Percentiles rank a stretch among this genome's conserved stretches.
phyloP scores from a whole-genome alignment of 2,888 invertebrate genomes.

The Bombylius discolor region DNA sequence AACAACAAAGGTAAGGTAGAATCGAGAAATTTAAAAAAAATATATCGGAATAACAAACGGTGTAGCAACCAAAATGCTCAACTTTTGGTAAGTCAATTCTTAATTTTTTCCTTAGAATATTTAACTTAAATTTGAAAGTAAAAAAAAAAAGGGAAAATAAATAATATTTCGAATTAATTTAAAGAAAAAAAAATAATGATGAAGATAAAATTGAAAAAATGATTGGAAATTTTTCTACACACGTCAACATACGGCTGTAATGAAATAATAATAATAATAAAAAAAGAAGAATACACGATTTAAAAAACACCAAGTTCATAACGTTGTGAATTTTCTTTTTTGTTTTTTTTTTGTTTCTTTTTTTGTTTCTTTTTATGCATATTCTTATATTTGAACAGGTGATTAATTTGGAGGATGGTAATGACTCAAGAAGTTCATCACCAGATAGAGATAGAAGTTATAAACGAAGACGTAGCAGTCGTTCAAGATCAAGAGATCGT shows the following conservation, averaged over 20 bases:
- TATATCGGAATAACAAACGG: too few species aligned
- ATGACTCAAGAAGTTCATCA: conserved; percentile 42
- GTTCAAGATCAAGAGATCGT: conserved; percentile 35
- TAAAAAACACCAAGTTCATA: not conserved
- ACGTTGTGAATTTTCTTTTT: conserved; percentile 10
- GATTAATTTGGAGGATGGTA: conserved; percentile 44
- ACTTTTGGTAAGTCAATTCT: conserved; percentile 15
- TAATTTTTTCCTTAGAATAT: conserved; percentile 13
- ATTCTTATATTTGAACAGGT: conserved; percentile 23
- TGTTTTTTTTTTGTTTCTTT: conserved; percentile 15
- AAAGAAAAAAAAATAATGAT: conserved; percentile 2
- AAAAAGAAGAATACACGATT: not conserved
- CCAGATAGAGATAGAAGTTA: conserved; percentile 40
- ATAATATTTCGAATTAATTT: not conserved
- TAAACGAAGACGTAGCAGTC: conserved; percentile 34
- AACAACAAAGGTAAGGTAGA: conserved; percentile 30
- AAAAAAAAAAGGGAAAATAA: conserved; percentile 16
- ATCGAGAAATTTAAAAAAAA: too few species aligned
- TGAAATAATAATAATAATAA: conserved; percentile 4
- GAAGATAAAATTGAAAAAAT: conserved; percentile 4
- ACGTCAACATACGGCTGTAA: conserved; percentile 31
- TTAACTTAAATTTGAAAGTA: too few species aligned
- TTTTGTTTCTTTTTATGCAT: conserved; percentile 12
- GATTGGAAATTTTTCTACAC: conserved; percentile 24
- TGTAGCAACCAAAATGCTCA: conserved; percentile 11